These are phyloP conservation scores for Agonopterix alstromeriana DNA, from an alignment of 2,888 invertebrate genomes.

Conservation along the genomic window DNA sequence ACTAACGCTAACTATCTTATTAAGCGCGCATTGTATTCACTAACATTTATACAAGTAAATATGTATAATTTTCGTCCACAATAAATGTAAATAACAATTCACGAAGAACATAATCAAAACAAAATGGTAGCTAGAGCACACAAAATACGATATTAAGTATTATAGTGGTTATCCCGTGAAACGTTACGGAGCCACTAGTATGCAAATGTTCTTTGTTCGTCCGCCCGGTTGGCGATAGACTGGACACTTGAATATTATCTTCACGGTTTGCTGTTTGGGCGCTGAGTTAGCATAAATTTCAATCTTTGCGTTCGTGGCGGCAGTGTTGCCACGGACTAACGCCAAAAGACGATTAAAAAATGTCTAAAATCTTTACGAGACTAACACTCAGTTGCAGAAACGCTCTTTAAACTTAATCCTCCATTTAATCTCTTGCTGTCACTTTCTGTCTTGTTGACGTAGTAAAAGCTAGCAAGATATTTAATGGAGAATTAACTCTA, in stretches of 20 bases:
- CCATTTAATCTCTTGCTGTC: too few species aligned
- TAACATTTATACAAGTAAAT: too few species aligned
- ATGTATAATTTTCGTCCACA: too few species aligned
- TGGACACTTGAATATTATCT: background rate
- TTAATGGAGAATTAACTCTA: too few species aligned
- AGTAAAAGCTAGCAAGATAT: too few species aligned
- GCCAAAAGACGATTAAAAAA: background rate
- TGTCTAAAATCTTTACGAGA: too few species aligned
- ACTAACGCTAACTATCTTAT: too few species aligned
- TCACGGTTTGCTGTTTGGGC: conserved; percentile 1
- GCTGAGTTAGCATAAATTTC: conserved; percentile 1
- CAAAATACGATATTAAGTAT: background rate
- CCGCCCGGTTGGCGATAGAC: background rate
- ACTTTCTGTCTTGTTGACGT: too few species aligned
- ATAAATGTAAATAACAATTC: background rate
- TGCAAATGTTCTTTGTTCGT: background rate
- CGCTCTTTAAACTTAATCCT: too few species aligned
- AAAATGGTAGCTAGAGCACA: background rate
- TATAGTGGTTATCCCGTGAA: background rate
- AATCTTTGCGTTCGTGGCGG: background rate
- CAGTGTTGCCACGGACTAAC: background rate
- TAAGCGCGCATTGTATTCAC: too few species aligned
- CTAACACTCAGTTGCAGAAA: too few species aligned
- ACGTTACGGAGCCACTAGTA: background rate
- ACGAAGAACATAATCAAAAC: too few species aligned